Percentiles rank a stretch among this genome's conserved stretches.
phyloP scores from a whole-genome alignment of 2,888 invertebrate species.

The Alloscopus bannaensis region DNA sequence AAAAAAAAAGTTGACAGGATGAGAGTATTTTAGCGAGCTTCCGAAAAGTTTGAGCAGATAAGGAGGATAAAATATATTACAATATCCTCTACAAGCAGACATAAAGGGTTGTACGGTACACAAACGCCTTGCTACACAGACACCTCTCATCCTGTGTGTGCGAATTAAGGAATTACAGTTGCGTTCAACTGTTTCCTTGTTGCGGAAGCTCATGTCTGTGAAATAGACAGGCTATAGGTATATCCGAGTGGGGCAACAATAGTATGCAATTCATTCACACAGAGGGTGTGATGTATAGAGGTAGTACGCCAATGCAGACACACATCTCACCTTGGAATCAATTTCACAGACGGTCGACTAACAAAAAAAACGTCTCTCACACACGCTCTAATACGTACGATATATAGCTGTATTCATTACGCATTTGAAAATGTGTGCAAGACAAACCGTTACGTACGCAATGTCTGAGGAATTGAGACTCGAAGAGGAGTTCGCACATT shows the following conservation, averaged over 20 bases:
- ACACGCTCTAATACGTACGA: constrained; percentile 34
- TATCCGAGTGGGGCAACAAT: not conserved
- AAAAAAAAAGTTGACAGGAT: no score
- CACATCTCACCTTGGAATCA: constrained; percentile 58
- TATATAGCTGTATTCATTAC: not conserved
- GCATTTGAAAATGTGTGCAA: constrained; percentile 8
- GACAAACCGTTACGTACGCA: no score
- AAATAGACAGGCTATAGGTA: no score
- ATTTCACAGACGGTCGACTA: constrained; percentile 50
- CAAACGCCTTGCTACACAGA: no score
- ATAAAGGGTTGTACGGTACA: no score
- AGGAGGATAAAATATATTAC: no score
- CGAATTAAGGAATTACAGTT: constrained; percentile 16
- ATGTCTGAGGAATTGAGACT: no score
- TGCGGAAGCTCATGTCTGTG: constrained; percentile 52
- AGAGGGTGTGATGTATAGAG: no score
- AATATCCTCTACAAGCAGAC: no score
- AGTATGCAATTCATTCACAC: not conserved
- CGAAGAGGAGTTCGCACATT: no score
- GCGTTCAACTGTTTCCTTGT: constrained; percentile 54
- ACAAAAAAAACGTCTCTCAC: constrained; percentile 39
- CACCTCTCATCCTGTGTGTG: constrained; percentile 7
- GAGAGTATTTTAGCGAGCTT: no score
- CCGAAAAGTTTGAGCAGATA: no score
- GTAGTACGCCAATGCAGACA: not conserved